Base-by-base conservation (phyloP, 1,140 invertebrate genomes). In the Drosophila chauvacae region DNA sequence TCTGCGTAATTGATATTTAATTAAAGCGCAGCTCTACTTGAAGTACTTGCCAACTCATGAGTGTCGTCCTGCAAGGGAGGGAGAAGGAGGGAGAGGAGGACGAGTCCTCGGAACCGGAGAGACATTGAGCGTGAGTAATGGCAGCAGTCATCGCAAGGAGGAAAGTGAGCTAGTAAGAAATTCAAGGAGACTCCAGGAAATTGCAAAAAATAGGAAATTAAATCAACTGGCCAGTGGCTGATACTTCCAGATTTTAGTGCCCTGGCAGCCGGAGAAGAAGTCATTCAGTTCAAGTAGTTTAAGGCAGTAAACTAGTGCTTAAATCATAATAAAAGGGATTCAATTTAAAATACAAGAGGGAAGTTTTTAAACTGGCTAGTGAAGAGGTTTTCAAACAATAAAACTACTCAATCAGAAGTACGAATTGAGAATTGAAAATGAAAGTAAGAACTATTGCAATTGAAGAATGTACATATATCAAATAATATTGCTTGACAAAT, bases 1-100 rank as follows among this genome's bases (percentile, higher is more conserved):
- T 37, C 51, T 72, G 71, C 63, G 83, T 87, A 87, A 87, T 87
- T 87, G 83, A 88, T 87, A 88, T 87, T 88, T 87, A 87, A 87
- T 87, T 87, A 87, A 88, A 87, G 72, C 83, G 68, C 84, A 80
- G 71, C 63, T 88, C 80, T 65, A n/a, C 76, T 58, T 77, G 30
- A 87, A 87, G 83, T 77, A 80, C 65, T 73, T 87, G 63, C 80
- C 80, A 61, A 61, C 79, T 73, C 81, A 73, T 55, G 70, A 74
- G 69, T 63, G 68, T 41, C 53, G 53, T 42, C 45, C 66, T 71
- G 44, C 45, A 20, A 10, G 30, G 33, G 18, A 37, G 7, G 4
- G 4, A 9, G 13, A 13, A 2, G 14, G 16, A 0, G 9, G n/a
- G 10, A 7, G 3, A 3, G 35, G 20, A n/a, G 7, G 13, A 18